Percentiles rank a stretch among this genome's conserved stretches.
Evolutionary conservation across 1,140 invertebrate species (phyloP).

Genomic region (Dolichoris vasculosae): DNA sequence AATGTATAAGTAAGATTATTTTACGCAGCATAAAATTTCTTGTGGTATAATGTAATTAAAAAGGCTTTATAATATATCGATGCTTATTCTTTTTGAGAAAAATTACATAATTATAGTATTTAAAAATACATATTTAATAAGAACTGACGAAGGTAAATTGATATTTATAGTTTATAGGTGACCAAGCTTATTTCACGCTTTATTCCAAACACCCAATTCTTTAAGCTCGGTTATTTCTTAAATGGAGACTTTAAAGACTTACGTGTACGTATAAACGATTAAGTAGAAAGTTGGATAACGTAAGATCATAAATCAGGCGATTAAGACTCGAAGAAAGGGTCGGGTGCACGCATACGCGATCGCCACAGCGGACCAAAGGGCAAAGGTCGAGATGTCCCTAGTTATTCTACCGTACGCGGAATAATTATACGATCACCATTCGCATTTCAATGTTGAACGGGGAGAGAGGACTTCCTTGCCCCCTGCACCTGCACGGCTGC

Average conservation of each 20-base stretch:
- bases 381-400: background rate
- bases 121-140: no score
- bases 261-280: background rate
- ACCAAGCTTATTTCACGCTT: no score
- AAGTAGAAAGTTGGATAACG: background rate
- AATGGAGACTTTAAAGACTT: conserved; percentile 1
- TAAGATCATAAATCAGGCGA: conserved; percentile 46
- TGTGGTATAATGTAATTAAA: no score
- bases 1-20: no score
- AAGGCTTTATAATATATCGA: no score
- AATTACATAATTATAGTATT: no score
- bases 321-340: conserved; percentile 26
- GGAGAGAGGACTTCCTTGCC: background rate
- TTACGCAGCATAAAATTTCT: no score
- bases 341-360: background rate
- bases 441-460: conserved; percentile 44
- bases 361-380: background rate
- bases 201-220: background rate
- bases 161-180: background rate
- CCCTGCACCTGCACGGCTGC: conserved; percentile 64
- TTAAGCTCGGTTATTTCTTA: background rate
- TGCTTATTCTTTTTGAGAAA: no score
- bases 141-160: no score
- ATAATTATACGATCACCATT: conserved; percentile 69
- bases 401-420: conserved; percentile 52